A percentile compares a stretch with the other conserved stretches of the same genome.
phyloP scores from a whole-genome alignment of 1,140 invertebrate genomes.

The Harlomillsia oculata region DNA sequence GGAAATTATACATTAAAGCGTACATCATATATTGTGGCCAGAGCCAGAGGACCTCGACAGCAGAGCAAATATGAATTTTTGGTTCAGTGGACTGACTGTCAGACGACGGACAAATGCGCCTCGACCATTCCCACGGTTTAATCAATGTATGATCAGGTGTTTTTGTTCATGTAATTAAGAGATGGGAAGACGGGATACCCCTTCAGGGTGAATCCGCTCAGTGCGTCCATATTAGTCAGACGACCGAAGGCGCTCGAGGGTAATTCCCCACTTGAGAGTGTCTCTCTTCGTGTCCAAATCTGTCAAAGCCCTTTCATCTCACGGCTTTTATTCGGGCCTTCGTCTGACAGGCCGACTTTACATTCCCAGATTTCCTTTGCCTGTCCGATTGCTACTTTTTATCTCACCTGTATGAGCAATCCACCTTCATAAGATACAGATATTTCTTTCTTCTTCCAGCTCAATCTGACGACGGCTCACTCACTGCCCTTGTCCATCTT shows the following conservation, averaged over 20 bases:
- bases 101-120: background rate
- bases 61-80: background rate
- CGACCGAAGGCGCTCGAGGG: constrained; percentile 1
- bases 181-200: constrained; percentile 15
- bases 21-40: too few relatives aligned
- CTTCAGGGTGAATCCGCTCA: constrained; percentile 14
- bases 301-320: constrained; percentile 29
- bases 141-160: constrained; percentile 30
- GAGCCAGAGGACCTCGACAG: background rate
- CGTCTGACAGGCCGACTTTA: constrained; percentile 29
- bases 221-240: constrained; percentile 12
- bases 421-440: too few relatives aligned
- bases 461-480: background rate
- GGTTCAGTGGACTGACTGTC: background rate
- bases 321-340: constrained; percentile 20
- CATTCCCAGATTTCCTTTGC: constrained; percentile 30
- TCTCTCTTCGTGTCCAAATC: constrained; percentile 26
- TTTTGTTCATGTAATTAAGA: constrained; percentile 31
- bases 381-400: constrained; percentile 32
- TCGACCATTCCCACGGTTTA: constrained; percentile 29
- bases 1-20: too few relatives aligned
- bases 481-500: too few relatives aligned
- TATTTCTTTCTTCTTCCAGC: background rate
- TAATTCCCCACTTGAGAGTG: constrained; percentile 25
- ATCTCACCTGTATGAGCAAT: constrained; percentile 27